Base-by-base conservation (phyloP, 2,888 invertebrate species). In the Thecocarcelia acutangulata region DNA sequence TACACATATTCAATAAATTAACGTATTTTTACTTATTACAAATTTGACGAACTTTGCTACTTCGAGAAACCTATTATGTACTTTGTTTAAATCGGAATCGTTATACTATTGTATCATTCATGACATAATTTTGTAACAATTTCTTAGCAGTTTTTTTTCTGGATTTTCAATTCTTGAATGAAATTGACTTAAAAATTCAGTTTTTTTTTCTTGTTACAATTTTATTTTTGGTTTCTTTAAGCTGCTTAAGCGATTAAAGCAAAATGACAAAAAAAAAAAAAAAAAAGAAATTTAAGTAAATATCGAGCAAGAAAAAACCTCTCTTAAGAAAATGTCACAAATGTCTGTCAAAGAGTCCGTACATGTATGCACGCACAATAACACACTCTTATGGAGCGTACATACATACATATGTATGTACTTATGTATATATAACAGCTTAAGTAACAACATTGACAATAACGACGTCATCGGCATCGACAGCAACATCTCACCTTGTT, bases 271-370 rank as follows among this genome's bases (percentile, higher is more conserved):
- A 63, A 17, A 15, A 37, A 15, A 69, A 40, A 75, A 74, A 17
- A 15, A 54, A 13, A 17, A 42, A 37, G 24, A 59, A 33, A 33
- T 6, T 33, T 33, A 33, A 76, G n/a, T 54, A 28, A 63, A 61
- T 61, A 44, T 17, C 59, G 13, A 58, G 24, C 42, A 75, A 24
- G 13, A 59, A 69, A 50, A 63, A 63, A 40, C n/a, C 12, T 42
- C 73, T 81, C 73, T 76, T 66, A 74, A 74, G 69, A 77, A 81
- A 81, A 77, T 80, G 80, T 76, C 80, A 80, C 80, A 76, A 76
- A 76, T 76, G 76, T 76, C 76, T 72, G 63, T 80, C 81, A 81
- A 81, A 61, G 52, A 72, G 73, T 37, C 73, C 46, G 61, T 66
- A 72, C 28, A 64, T 44, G 50, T 64, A 59, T 44, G 44, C 42